phyloP scores from a whole-genome alignment of 2,888 invertebrate species.

The Xestia c-nigrum region DNA sequence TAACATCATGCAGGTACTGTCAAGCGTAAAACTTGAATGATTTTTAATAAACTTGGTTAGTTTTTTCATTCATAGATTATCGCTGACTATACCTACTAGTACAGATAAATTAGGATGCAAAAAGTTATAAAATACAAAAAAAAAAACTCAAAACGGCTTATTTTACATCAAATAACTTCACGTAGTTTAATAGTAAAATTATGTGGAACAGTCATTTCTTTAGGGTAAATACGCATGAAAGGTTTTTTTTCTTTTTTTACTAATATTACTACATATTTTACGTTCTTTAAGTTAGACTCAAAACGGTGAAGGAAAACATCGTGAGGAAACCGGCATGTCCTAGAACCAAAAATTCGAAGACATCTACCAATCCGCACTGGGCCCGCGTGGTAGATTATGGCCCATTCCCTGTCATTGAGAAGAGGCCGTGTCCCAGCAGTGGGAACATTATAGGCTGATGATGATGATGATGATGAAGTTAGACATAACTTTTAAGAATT shows the following conservation, averaged over 20 bases:
- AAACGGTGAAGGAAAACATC: too few relatives aligned
- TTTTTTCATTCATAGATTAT: slow-evolving; percentile 15
- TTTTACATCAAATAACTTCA: slow-evolving; percentile 50
- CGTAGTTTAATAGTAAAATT: slow-evolving; percentile 49
- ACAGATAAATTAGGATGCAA: slow-evolving; percentile 4
- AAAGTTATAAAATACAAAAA: slow-evolving; percentile 19
- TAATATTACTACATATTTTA: not conserved
- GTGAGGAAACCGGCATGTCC: too few relatives aligned
- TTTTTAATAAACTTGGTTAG: slow-evolving; percentile 10
- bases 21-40: slow-evolving; percentile 21
- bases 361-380: too few relatives aligned
- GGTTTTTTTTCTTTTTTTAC: not conserved
- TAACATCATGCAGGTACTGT: not conserved
- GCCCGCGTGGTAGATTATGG: too few relatives aligned
- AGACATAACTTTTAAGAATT: slow-evolving; percentile 10
- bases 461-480: too few relatives aligned
- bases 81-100: not conserved
- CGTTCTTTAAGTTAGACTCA: slow-evolving; percentile 10
- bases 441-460: too few relatives aligned
- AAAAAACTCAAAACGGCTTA: slow-evolving; percentile 38
- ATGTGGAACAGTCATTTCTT: slow-evolving; percentile 42
- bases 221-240: slow-evolving; percentile 35
- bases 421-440: too few relatives aligned
- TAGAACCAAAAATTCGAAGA: too few relatives aligned
- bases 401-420: too few relatives aligned